Evolutionary conservation across 92 coral and sea anemone species (phyloP), one percentile per base, ranked within the genome.

Genomic region (Phenganax marumi): DNA sequence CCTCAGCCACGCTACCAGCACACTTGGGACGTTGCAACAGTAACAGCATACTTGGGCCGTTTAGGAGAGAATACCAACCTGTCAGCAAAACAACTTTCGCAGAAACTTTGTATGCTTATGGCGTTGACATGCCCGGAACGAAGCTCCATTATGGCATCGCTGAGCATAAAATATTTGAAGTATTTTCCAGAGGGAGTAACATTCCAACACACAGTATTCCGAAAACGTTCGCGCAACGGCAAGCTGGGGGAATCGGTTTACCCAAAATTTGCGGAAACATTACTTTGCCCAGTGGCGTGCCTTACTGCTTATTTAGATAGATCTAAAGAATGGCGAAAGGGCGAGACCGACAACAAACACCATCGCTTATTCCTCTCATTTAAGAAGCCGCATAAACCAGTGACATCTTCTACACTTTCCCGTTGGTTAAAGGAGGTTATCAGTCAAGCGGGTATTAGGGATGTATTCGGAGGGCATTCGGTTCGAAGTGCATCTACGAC

Each of bases 401-500:
- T 74, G 81, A 56, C 81, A 6, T n/a, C 75, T 6, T 7, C 74
- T 33, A 83, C 86, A 11, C 61, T 83, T 47, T 55, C 39, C 43
- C 68, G 82, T 49, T 83, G 82, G 81, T 62, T 74, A 16, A 83
- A 83, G 51, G 82, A 83, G 18, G 79, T 46, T 50, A 60, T 83
- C 74, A 52, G 14, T 22, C 63, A 58, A 26, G 52, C 86, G 17
- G 65, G 86, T 21, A 73, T 83, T 61, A 54, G 60, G 9, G 60
- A 52, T 51, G 22, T 52, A 10, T 84, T 84, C 60, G 74, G 65
- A 23, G 87, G 82, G 22, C 87, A 84, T 68, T 84, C 83, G 13
- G 81, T 73, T 51, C 83, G 87, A 50, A 71, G 83, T 56, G 74
- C 53, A 19, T 68, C 87, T 25, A 84, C 81, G 18, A 58, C 87